These are phyloP conservation scores for Delichon dasypus DNA, from an alignment of 2,797 vertebrate genomes.

Conservation along the genomic window DNA sequence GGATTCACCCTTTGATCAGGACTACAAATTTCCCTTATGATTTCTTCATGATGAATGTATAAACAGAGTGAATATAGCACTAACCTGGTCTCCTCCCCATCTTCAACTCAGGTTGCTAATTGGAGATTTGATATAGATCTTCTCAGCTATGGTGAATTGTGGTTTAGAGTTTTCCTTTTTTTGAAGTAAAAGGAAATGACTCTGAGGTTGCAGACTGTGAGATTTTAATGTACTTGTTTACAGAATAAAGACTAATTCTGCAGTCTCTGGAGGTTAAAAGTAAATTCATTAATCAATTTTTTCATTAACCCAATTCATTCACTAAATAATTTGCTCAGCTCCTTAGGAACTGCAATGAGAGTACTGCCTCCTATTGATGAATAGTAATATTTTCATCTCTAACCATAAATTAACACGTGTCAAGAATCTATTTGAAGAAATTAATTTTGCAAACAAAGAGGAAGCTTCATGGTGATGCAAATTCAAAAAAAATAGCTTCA, in stretches of 20 bases:
- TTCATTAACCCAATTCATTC: conserved; percentile 25
- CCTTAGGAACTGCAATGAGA: not conserved
- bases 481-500: not conserved
- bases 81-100: not conserved
- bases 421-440: not conserved
- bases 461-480: not conserved
- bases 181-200: not conserved
- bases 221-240: conserved; percentile 7
- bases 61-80: not conserved
- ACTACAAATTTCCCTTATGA: not conserved
- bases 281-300: conserved; percentile 14
- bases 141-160: not conserved
- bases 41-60: not conserved
- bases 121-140: not conserved
- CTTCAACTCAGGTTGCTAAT: not conserved
- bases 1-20: not conserved
- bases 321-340: not conserved
- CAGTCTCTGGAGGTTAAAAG: not conserved
- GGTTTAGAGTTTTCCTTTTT: not conserved
- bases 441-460: not conserved
- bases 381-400: not conserved
- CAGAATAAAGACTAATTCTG: not conserved
- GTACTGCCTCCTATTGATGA: not conserved
- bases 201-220: not conserved
- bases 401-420: not conserved